phyloP scores from a whole-genome alignment of 2,888 invertebrate genomes.

The Luperina testacea region DNA sequence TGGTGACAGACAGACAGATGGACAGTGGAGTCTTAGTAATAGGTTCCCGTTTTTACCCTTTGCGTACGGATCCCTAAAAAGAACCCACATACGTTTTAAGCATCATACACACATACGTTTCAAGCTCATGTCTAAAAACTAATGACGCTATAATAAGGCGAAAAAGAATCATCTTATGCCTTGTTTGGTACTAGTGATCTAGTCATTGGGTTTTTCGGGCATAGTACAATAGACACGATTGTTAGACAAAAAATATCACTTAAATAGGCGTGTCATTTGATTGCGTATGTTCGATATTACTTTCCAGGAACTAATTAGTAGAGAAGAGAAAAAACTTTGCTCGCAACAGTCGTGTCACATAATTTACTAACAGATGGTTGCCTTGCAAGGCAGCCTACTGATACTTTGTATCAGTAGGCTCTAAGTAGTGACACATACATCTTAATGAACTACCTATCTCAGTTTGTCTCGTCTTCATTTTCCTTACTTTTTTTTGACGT shows the following conservation, averaged over 20 bases:
- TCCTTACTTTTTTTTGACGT: constrained; percentile 21
- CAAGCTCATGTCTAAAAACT: constrained; percentile 24
- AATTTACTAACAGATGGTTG: constrained; percentile 4
- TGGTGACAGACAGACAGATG: too few relatives aligned
- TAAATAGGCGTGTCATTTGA: constrained; percentile 34
- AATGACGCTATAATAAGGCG: constrained; percentile 29
- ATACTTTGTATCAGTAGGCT: background rate
- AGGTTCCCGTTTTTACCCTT: too few relatives aligned
- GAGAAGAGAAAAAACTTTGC: constrained; percentile 17
- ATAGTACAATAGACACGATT: background rate
- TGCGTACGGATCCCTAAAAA: background rate
- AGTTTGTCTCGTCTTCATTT: background rate
- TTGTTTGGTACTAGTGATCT: background rate
- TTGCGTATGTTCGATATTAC: constrained; percentile 21
- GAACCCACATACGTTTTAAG: constrained; percentile 16
- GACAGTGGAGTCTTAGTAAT: too few relatives aligned
- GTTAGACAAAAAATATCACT: constrained; percentile 28
- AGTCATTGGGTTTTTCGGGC: constrained; percentile 52
- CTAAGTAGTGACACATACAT: background rate
- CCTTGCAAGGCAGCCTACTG: background rate
- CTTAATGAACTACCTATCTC: background rate
- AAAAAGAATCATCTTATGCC: constrained; percentile 36
- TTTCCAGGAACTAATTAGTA: constrained; percentile 33
- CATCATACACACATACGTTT: background rate
- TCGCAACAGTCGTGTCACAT: background rate